A percentile compares a stretch with the other conserved stretches of the same genome.
phyloP scores from a whole-genome alignment of 2,888 invertebrate genomes.

The Mythimna vitellina region DNA sequence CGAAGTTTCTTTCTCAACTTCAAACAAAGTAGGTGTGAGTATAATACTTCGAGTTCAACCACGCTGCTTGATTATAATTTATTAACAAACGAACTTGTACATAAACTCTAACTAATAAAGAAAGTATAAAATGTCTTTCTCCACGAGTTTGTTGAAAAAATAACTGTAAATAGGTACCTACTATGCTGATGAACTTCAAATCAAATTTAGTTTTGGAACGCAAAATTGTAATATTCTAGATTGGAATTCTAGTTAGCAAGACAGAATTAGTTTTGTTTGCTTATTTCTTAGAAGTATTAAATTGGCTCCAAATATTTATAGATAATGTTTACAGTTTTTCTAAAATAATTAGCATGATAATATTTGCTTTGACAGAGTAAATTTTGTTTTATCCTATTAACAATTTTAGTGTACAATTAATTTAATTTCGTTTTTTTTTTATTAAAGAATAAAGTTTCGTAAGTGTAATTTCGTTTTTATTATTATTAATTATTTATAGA shows the following conservation, averaged over 20 bases:
- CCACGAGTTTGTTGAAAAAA: slow-evolving; percentile 33
- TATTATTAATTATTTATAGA: neutral
- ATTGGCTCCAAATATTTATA: slow-evolving; percentile 35
- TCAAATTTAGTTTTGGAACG: slow-evolving; percentile 36
- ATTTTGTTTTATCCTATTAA: neutral
- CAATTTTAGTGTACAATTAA: neutral
- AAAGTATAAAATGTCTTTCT: slow-evolving; percentile 31
- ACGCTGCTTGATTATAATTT: slow-evolving; percentile 56
- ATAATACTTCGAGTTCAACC: slow-evolving; percentile 40
- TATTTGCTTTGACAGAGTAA: slow-evolving; percentile 7
- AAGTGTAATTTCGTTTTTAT: neutral
- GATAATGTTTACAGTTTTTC: slow-evolving; percentile 16
- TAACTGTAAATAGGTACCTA: neutral
- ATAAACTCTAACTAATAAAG: slow-evolving; percentile 38
- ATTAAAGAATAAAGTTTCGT: neutral
- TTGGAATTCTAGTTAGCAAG: slow-evolving; percentile 32
- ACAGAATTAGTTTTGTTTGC: slow-evolving; percentile 40
- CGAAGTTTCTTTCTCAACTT: slow-evolving; percentile 51
- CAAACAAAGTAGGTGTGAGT: slow-evolving; percentile 50
- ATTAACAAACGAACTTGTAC: slow-evolving; percentile 48
- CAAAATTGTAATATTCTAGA: slow-evolving; percentile 32
- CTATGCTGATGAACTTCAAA: slow-evolving; percentile 35
- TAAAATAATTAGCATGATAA: slow-evolving; percentile 12
- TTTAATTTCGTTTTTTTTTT: neutral
- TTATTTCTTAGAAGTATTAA: slow-evolving; percentile 22